Percentiles rank a stretch among this genome's conserved stretches.
phyloP scores from a whole-genome alignment of 2,888 invertebrate genomes.

The Torymus tubicola region DNA sequence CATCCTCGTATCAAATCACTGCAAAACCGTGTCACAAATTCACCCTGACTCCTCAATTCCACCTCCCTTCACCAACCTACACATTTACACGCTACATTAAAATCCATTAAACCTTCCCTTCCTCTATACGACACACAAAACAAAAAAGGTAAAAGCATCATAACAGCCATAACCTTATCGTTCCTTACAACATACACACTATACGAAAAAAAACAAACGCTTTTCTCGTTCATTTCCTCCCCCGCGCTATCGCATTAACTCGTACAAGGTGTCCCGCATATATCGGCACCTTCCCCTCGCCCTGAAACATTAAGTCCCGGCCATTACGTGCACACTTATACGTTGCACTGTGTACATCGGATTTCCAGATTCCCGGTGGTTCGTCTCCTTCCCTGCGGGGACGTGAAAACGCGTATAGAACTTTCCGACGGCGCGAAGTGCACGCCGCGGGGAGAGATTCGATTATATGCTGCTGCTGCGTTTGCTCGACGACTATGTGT shows the following conservation, averaged over 20 bases:
- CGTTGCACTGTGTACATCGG: constrained; percentile 5
- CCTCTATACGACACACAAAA: background rate
- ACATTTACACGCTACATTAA: constrained; percentile 28
- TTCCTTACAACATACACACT: background rate
- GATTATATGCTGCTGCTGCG: too few relatives aligned
- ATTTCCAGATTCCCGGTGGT: constrained; percentile 25
- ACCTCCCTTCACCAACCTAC: background rate
- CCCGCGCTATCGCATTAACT: constrained; percentile 8
- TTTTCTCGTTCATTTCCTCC: background rate
- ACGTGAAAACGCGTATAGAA: background rate
- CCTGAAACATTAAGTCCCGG: constrained; percentile 35
- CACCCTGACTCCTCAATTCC: too few relatives aligned
- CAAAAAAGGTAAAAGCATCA: constrained; percentile 1
- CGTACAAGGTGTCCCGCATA: constrained; percentile 38
- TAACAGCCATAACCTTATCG: constrained; percentile 18
- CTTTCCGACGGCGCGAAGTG: background rate
- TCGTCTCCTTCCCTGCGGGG: background rate
- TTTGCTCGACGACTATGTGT: too few relatives aligned
- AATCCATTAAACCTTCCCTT: constrained; percentile 37
- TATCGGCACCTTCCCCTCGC: constrained; percentile 15
- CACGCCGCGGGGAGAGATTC: background rate
- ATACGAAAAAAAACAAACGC: constrained; percentile 15
- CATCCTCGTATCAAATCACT: background rate
- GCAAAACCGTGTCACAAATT: background rate
- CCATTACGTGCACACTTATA: constrained; percentile 23